Evolutionary conservation across 2,113 vertebrate genomes (phyloP).

Genomic region (Sapajus apella): DNA sequence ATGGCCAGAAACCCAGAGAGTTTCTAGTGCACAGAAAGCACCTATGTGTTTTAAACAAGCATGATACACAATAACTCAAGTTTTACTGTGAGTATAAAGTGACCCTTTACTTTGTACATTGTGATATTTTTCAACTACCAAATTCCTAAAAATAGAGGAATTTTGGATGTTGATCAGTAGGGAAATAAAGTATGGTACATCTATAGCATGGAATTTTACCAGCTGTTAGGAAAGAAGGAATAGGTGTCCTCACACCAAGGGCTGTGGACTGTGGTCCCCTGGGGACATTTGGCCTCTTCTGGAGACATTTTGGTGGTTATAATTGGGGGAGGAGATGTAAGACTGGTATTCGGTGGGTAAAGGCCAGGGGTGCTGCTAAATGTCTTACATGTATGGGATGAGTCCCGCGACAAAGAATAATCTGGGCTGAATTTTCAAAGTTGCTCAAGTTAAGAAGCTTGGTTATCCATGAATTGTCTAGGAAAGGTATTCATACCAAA

Average conservation of each 20-base stretch:
- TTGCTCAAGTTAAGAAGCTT: not conserved
- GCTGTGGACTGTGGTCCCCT: not conserved
- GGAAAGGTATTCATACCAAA: not conserved
- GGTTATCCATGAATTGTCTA: not conserved
- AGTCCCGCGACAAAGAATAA: not conserved
- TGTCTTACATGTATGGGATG: not conserved
- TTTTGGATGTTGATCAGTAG: not conserved
- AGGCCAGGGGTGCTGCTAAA: not conserved
- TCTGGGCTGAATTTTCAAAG: not conserved
- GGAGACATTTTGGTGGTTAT: not conserved
- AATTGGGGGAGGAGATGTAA: too few species aligned
- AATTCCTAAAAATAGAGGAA: not conserved
- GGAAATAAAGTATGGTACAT: too few species aligned
- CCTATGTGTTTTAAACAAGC: not conserved
- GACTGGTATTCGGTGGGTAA: not conserved
- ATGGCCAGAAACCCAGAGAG: not conserved
- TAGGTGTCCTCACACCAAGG: not conserved
- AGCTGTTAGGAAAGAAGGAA: not conserved
- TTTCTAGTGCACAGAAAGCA: not conserved
- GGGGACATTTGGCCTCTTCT: not conserved
- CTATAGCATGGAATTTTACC: not conserved
- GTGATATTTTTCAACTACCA: not conserved
- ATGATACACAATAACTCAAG: not conserved
- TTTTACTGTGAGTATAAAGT: not conserved
- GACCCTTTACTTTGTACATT: too few species aligned